These are phyloP conservation scores for Archips crataeganus DNA, from an alignment of 2,888 invertebrate genomes.

Conservation along the genomic window DNA sequence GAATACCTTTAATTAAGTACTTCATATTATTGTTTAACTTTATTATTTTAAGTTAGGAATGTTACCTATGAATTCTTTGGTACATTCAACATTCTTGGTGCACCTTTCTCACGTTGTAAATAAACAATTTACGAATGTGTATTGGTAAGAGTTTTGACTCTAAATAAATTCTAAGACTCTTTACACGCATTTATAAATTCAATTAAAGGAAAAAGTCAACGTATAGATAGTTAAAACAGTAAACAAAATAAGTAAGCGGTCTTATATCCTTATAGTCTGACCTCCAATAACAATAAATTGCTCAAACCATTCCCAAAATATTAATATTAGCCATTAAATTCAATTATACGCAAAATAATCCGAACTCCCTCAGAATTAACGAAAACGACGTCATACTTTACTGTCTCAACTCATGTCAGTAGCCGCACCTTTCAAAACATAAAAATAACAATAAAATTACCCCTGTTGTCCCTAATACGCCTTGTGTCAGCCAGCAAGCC, in stretches of 20 bases:
- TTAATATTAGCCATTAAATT: neutral
- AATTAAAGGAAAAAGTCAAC: too few relatives aligned
- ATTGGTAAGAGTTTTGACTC: too few relatives aligned
- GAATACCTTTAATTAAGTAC: constrained; percentile 5
- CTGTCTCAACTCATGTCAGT: neutral
- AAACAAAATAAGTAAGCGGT: too few relatives aligned
- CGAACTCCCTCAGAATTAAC: neutral
- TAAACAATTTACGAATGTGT: too few relatives aligned
- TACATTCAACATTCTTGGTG: too few relatives aligned
- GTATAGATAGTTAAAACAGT: too few relatives aligned
- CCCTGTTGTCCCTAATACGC: neutral
- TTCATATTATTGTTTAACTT: neutral
- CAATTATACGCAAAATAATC: neutral
- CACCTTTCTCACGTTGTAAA: too few relatives aligned
- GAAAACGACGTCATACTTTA: neutral
- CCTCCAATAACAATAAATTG: neutral
- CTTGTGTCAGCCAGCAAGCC: neutral
- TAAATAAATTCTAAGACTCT: too few relatives aligned
- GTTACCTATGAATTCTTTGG: too few relatives aligned
- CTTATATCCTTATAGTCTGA: neutral
- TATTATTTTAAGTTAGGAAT: too few relatives aligned
- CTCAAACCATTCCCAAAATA: neutral
- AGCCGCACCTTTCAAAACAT: neutral
- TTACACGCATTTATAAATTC: too few relatives aligned
- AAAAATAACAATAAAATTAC: constrained; percentile 1